These are phyloP conservation scores for Patagioenas fasciata DNA, from an alignment of 2,113 vertebrate species.

Conservation along the genomic window DNA sequence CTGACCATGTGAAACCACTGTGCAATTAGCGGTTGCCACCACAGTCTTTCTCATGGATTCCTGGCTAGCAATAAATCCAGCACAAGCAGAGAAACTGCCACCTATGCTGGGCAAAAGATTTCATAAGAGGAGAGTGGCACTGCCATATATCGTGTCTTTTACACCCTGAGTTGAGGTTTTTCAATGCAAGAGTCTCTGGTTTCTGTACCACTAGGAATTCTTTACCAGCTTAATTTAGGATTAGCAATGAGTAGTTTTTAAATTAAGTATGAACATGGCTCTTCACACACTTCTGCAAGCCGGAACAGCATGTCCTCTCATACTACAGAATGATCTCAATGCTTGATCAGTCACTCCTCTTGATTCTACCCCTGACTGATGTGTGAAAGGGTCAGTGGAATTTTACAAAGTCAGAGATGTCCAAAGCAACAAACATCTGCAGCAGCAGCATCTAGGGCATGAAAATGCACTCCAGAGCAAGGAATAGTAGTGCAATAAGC, in stretches of 20 bases:
- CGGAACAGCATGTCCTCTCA: neutral
- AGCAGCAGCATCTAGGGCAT: neutral
- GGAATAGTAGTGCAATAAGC: neutral
- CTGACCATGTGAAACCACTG: neutral
- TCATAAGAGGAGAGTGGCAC: neutral
- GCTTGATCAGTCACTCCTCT: neutral
- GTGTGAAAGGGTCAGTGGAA: neutral
- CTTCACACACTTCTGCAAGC: neutral
- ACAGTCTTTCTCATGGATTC: neutral
- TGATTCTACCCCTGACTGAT: accelerated
- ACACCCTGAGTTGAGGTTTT: neutral
- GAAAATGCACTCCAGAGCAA: neutral
- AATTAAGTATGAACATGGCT: neutral
- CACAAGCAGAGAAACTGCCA: neutral
- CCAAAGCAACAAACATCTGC: neutral
- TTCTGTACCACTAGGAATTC: neutral
- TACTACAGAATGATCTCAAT: neutral
- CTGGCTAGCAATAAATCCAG: neutral
- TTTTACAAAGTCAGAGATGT: neutral
- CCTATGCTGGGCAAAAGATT: neutral
- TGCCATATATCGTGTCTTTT: neutral
- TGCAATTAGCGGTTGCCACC: neutral
- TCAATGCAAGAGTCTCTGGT: neutral
- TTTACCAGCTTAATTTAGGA: neutral
- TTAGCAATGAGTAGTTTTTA: neutral